Evolutionary conservation across 2,113 vertebrate species (phyloP).

Genomic region (Cariama cristata): DNA sequence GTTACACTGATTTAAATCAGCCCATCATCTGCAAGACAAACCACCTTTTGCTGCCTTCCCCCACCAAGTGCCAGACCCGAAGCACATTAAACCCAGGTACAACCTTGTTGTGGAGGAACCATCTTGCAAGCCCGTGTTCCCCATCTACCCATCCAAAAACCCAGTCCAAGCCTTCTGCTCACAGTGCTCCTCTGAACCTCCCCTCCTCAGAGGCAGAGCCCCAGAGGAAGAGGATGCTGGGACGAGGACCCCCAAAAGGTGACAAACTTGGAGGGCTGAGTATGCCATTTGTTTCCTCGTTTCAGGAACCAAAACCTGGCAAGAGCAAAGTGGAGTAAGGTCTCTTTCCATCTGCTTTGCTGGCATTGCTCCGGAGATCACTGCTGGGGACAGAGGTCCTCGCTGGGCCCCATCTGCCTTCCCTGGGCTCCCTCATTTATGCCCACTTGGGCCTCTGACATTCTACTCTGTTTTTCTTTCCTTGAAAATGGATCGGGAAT

Average conservation of each 20-base stretch:
- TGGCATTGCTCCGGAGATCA: constrained; percentile 50
- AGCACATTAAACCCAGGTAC: not conserved
- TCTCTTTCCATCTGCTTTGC: constrained; percentile 21
- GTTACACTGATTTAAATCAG: constrained; percentile 51
- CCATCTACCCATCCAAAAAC: not conserved
- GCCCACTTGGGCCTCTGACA: constrained; percentile 70
- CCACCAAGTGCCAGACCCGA: not conserved
- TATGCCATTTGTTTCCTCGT: constrained; percentile 27
- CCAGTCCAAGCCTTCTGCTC: not conserved
- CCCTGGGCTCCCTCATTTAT: constrained; percentile 2
- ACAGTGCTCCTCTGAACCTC: not conserved
- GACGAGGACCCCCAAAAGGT: not conserved
- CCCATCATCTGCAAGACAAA: constrained; percentile 8
- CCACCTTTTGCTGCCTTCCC: not conserved
- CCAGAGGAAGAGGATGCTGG: not conserved
- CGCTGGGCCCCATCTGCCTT: constrained; percentile 35
- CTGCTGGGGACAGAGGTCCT: not conserved
- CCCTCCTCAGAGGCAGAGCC: not conserved
- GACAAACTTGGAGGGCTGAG: not conserved
- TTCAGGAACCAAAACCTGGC: constrained; percentile 38
- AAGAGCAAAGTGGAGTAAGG: not conserved
- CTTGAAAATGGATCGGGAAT: constrained; percentile 80
- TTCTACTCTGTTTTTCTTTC: constrained; percentile 80
- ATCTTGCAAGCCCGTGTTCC: not conserved
- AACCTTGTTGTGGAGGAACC: not conserved